Conservation (phyloP, 1,140 invertebrate species). For the Drosophila arizonae region DNA sequence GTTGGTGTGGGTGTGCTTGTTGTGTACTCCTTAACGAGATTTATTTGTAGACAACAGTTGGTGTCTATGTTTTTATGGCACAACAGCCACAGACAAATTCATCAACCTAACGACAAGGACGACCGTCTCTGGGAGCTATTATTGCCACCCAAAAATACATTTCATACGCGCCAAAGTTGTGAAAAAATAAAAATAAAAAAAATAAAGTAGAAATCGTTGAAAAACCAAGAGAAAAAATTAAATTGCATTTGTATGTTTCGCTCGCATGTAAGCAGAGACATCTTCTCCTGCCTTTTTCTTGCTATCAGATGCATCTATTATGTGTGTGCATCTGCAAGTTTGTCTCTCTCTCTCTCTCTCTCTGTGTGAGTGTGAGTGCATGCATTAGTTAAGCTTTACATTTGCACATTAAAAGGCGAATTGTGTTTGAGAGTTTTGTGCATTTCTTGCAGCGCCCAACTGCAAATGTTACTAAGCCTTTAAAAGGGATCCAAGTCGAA, state of each 20-base stretch:
- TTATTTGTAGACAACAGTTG: slow-evolving; percentile 81
- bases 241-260: slow-evolving; percentile 80
- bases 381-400: slow-evolving; percentile 75
- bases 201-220: slow-evolving; percentile 32
- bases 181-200: slow-evolving; percentile 39
- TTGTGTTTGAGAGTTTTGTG: slow-evolving; percentile 68
- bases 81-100: slow-evolving; percentile 64
- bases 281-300: slow-evolving; percentile 6
- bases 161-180: slow-evolving; percentile 71
- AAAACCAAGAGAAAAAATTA: slow-evolving; percentile 58
- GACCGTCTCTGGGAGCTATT: slow-evolving; percentile 65
- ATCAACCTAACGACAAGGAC: slow-evolving; percentile 72
- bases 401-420: slow-evolving; percentile 80
- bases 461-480: slow-evolving; percentile 62
- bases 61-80: slow-evolving; percentile 75
- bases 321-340: slow-evolving; percentile 60
- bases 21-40: slow-evolving; percentile 70
- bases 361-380: slow-evolving; percentile 29
- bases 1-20: slow-evolving; percentile 12
- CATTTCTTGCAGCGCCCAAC: slow-evolving; percentile 44
- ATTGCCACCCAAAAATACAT: slow-evolving; percentile 79
- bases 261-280: slow-evolving; percentile 49
- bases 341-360: slow-evolving; percentile 11
- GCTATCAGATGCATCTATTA: slow-evolving; percentile 66
- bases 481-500: slow-evolving; percentile 50